phyloP scores from a whole-genome alignment of 2,888 invertebrate genomes.

The Eilema caniola region DNA sequence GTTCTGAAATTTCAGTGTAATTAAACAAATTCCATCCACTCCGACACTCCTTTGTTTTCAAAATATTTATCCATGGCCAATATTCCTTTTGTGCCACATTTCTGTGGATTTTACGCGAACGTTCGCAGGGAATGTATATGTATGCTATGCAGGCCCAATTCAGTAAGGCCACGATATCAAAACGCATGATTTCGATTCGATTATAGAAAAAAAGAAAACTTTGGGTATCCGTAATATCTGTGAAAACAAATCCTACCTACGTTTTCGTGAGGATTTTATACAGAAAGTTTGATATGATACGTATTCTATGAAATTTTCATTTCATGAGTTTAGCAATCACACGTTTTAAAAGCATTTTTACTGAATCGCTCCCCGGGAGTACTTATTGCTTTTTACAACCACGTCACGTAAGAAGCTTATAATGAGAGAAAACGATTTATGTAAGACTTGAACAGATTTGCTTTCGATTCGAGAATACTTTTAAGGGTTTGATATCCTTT shows the following conservation, averaged over 20 bases:
- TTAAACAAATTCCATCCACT: conserved; percentile 4
- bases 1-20: neutral
- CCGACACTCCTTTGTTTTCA: neutral
- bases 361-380: no score
- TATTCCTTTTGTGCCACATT: conserved; percentile 3
- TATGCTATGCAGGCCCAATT: neutral
- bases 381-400: neutral
- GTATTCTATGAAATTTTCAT: no score
- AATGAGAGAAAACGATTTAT: conserved; percentile 4
- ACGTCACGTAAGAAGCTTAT: conserved; percentile 2
- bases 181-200: no score
- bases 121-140: no score
- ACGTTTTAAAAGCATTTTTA: no score
- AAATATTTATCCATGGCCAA: conserved; percentile 2
- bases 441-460: neutral
- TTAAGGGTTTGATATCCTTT: neutral
- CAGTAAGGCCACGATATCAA: no score
- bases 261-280: no score
- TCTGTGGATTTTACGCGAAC: neutral
- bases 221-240: no score
- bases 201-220: no score
- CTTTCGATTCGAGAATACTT: neutral
- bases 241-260: no score
- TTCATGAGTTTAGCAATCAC: no score
- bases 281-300: no score